Evolutionary conservation across 2,888 invertebrate genomes (phyloP).

Genomic region (Meliscaeva auricollis): DNA sequence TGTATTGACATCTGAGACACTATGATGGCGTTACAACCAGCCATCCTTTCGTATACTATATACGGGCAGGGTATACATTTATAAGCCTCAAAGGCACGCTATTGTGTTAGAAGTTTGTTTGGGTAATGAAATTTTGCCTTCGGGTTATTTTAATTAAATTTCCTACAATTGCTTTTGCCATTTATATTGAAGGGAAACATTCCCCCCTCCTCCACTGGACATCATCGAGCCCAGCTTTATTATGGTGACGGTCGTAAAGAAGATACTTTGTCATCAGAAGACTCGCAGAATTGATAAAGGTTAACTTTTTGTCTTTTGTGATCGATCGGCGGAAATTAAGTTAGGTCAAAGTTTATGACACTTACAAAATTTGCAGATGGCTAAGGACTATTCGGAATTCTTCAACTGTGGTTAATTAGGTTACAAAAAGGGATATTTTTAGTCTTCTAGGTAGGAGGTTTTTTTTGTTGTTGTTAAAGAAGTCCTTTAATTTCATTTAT

Average conservation of each 20-base stretch:
- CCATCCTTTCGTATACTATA: too few relatives aligned
- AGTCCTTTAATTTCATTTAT: neutral
- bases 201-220: neutral
- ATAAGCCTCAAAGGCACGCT: neutral
- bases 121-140: constrained; percentile 41
- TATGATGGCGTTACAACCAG: neutral
- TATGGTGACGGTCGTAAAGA: neutral
- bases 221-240: neutral
- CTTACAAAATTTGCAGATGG: neutral
- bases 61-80: too few relatives aligned
- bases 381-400: constrained; percentile 8
- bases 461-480: neutral
- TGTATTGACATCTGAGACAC: constrained; percentile 38
- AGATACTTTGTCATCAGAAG: constrained; percentile 21
- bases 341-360: constrained; percentile 37
- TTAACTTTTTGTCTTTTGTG: constrained; percentile 54
- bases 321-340: constrained; percentile 50
- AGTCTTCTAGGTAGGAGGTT: neutral
- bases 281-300: constrained; percentile 7
- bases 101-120: constrained; percentile 33
- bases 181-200: constrained; percentile 12
- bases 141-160: constrained; percentile 57
- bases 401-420: constrained; percentile 39
- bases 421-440: constrained; percentile 8
- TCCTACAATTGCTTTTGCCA: constrained; percentile 41